Evolutionary conservation across 2,797 vertebrate species (phyloP), one percentile per base, ranked within the genome.

Genomic region (Epinephelus coioides): DNA sequence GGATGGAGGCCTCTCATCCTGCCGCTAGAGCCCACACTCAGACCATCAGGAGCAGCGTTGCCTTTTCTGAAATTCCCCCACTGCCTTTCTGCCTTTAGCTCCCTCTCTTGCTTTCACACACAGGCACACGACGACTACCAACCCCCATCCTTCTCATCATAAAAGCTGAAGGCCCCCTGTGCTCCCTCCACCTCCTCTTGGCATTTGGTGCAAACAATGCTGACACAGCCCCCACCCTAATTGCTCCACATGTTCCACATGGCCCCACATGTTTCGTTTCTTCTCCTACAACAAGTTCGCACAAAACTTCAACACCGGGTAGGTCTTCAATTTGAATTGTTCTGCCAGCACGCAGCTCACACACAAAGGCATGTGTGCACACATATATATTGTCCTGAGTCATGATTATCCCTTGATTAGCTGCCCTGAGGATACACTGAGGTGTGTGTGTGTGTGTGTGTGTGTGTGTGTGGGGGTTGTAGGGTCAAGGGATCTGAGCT

Each of bases 141-240:
- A 89, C 86, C 88, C 88, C 89, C 92, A 88, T 81, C 81, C 66
- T 47, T 79, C 82, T 84, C 82, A 61, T 84, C 88, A 87, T 90
- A 91, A 93, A 90, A 89, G 85, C 90, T 60, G 55, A 77, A 86
- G 78, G 51, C 81, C 83, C 85, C 86, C 84, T 70, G 82, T 69
- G 78, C 79, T 91, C 88, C 81, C 87, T 87, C 89, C 87, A 84
- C 86, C 89, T 88, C 83, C 87, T 86, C 69, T 72, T 86, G 88
- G 89, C 93, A 92, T 94, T 94, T 91, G 90, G 86, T 76, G 88
- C 89, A 95, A 94, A 95, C 93, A 94, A 93, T 93, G 91, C 93
- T 88, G 91, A 93, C 90, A 86, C 82, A 92, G 88, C 91, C 89
- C 91, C 89, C 91, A 74, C 84, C 76, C 85, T 92, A 92, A 92